Conservation (phyloP, 2,797 vertebrate genomes). For the Steatocranus sp. region DNA sequence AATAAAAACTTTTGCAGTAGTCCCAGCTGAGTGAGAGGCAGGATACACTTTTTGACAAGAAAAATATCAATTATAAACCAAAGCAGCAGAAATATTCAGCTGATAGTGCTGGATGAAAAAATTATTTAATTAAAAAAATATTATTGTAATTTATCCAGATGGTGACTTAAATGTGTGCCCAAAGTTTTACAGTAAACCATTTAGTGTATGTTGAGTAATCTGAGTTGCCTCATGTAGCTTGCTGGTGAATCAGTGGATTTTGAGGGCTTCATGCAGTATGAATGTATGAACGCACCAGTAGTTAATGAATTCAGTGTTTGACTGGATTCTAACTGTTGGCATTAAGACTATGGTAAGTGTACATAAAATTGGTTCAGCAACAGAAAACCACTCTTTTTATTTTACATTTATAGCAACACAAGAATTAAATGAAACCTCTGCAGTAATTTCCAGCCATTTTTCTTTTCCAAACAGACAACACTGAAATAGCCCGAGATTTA, state of each 20-base stretch:
- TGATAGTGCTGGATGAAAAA: neutral
- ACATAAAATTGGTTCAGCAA: neutral
- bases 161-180: neutral
- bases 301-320: neutral
- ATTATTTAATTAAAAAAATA: neutral
- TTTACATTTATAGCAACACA: neutral
- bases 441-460: neutral
- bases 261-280: neutral
- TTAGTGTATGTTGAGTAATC: neutral
- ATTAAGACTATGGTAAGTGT: neutral
- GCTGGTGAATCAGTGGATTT: neutral
- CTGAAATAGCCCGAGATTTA: conserved; percentile 78
- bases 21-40: neutral
- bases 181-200: neutral
- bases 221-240: neutral
- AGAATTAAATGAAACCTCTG: neutral
- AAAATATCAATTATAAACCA: neutral
- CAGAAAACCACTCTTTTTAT: neutral
- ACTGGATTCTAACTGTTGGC: neutral
- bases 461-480: conserved; percentile 74
- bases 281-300: neutral
- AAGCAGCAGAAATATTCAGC: neutral
- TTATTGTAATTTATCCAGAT: neutral
- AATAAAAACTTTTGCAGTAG: neutral
- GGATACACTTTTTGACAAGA: neutral